Base-by-base conservation (phyloP, 2,113 vertebrate species). In the Mugil cephalus region DNA sequence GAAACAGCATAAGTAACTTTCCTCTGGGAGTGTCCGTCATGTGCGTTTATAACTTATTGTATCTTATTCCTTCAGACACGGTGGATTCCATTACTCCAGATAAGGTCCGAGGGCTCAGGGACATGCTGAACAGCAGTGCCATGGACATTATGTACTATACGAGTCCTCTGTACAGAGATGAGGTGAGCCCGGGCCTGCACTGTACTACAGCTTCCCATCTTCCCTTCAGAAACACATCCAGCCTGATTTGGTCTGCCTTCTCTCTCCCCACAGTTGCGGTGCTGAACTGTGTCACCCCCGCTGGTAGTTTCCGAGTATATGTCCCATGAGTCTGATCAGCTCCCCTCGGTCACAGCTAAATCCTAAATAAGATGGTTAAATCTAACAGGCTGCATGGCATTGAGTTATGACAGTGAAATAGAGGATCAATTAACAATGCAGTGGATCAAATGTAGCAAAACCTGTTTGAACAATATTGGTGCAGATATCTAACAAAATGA, bases 81-180 rank as follows among this genome's bases (percentile, higher is more conserved):
- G 97, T 99, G 88, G 97, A 99, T 88, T 96, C 96, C 79, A 99
- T 99, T 80, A 99, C 97, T 7, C 98, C 96, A 30, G 98, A 99
- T 83, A 99, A 99, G 84, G 96, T 99, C 1, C 93, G 98, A 59
- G 96, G 97, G 4, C 91, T 99, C 38, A 93, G 98, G 86, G 97
- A 99, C 38, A 97, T 99, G 96, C 87, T 99, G 51, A 99, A 99
- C 94, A 99, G 97, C 91, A 99, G 98, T 0, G 97, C 98, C 2
- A 99, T 99, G 98, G 97, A 99, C 86, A 99, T 99, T 85, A 98
- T 99, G 97, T 99, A 99, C 87, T 99, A 99, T 35, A 98, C 97
- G 15, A 99, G 97, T 48, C 97, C 98, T 3, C 95, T 99, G 9
- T 99, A 99, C 86, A 95, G 97, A 86, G 97, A 98, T 52, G 98